These are phyloP conservation scores for Orchestes rusci DNA, from an alignment of 2,888 invertebrate genomes.

Conservation along the genomic window DNA sequence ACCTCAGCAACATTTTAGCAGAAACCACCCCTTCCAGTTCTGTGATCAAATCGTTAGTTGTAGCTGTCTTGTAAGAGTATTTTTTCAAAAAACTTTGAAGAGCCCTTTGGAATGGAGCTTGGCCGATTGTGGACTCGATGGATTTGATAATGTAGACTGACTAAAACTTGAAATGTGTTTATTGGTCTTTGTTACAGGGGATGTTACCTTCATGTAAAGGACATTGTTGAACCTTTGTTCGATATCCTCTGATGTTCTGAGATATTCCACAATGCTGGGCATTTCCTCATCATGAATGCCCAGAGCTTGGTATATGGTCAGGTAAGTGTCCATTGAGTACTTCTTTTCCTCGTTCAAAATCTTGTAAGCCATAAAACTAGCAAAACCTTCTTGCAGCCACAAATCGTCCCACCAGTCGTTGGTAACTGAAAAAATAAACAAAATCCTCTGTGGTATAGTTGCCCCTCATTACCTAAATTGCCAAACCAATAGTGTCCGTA, in stretches of 20 bases:
- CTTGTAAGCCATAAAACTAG: slow-evolving; percentile 31
- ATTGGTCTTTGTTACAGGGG: too few relatives aligned
- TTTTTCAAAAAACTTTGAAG: slow-evolving; percentile 63
- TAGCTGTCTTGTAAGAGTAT: slow-evolving; percentile 63
- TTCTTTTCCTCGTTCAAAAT: not conserved
- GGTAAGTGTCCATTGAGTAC: too few relatives aligned
- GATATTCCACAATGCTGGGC: slow-evolving; percentile 10
- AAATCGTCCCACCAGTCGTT: slow-evolving; percentile 35
- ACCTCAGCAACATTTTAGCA: slow-evolving; percentile 48
- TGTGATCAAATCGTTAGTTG: slow-evolving; percentile 66
- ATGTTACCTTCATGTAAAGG: slow-evolving; percentile 11
- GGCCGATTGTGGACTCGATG: slow-evolving; percentile 71
- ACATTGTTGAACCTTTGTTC: slow-evolving; percentile 7
- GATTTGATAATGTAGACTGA: slow-evolving; percentile 76
- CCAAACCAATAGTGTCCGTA: slow-evolving; percentile 36
- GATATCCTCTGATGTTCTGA: slow-evolving; percentile 1
- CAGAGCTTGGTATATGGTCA: too few relatives aligned
- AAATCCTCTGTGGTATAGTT: not conserved
- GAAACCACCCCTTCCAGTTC: slow-evolving; percentile 51
- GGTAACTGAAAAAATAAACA: slow-evolving; percentile 27
- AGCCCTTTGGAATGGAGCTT: slow-evolving; percentile 59
- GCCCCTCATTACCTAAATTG: slow-evolving; percentile 30
- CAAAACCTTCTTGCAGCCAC: slow-evolving; percentile 35
- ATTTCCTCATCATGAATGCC: too few relatives aligned
- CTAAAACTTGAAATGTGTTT: slow-evolving; percentile 39